Evolutionary conservation across 2,113 vertebrate genomes (phyloP).

Genomic region (Passer domesticus): DNA sequence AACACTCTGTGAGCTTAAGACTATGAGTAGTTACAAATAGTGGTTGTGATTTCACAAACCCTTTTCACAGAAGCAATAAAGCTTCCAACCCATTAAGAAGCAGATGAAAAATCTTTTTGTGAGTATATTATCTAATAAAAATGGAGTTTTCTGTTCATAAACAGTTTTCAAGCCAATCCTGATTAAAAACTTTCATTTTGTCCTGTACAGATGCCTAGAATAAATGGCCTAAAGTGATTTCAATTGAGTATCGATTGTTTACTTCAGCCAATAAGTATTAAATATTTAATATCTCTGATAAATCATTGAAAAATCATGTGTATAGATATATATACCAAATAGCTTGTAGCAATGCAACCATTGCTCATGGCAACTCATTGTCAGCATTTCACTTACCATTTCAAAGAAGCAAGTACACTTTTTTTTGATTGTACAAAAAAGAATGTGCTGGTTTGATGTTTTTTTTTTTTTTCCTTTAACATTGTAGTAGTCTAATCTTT

Average conservation of each 20-base stretch:
- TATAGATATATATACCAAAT: neutral
- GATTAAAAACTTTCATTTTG: neutral
- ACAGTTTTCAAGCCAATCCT: neutral
- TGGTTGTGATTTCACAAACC: neutral
- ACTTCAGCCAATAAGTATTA: neutral
- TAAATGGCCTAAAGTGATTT: neutral
- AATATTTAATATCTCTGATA: neutral
- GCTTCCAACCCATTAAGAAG: neutral
- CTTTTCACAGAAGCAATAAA: neutral
- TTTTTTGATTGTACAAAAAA: neutral
- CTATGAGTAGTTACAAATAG: neutral
- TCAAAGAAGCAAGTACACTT: rapidly evolving
- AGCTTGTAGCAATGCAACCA: neutral
- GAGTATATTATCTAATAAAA: neutral
- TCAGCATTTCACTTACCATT: neutral
- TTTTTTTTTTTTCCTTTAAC: neutral
- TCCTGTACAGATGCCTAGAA: neutral
- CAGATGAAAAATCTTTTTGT: neutral
- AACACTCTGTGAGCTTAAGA: neutral
- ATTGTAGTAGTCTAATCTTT: neutral
- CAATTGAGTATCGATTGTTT: neutral
- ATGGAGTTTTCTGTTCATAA: neutral
- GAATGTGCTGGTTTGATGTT: neutral
- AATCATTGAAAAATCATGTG: neutral
- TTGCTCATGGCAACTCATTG: neutral